These are phyloP conservation scores for Hyposmocoma kahamanoa DNA, from an alignment of 1,140 invertebrate genomes.

Conservation along the genomic window DNA sequence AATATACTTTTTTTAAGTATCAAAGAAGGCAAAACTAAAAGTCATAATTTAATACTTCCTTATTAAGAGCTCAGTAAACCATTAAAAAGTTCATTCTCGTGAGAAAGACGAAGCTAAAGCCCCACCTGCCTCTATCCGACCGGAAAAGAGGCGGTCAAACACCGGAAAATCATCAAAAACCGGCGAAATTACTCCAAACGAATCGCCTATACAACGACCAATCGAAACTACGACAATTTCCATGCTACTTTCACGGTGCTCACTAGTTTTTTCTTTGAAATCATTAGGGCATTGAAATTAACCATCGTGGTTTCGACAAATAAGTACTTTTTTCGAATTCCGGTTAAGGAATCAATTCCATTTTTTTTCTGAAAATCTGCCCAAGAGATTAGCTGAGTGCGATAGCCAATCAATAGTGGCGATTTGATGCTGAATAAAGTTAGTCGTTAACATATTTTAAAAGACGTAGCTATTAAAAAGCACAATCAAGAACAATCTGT, in stretches of 20 bases:
- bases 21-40: conserved; percentile 9
- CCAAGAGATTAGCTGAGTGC: conserved; percentile 6
- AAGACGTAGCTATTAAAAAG: too few species aligned
- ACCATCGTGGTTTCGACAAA: conserved; percentile 26
- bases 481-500: too few species aligned
- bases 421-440: conserved; percentile 4
- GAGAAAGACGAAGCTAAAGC: conserved; percentile 45
- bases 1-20: neutral
- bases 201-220: conserved; percentile 44
- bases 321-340: conserved; percentile 25
- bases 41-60: conserved; percentile 36
- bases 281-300: conserved; percentile 53
- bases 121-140: conserved; percentile 54
- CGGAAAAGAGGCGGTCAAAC: conserved; percentile 61
- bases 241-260: conserved; percentile 41
- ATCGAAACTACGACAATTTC: conserved; percentile 30
- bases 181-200: conserved; percentile 57
- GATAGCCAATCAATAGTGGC: conserved; percentile 17
- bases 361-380: conserved; percentile 22
- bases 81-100: conserved; percentile 50
- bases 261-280: conserved; percentile 30
- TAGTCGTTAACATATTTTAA: conserved; percentile 18
- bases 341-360: conserved; percentile 9
- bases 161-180: conserved; percentile 67
- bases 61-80: conserved; percentile 30